These are phyloP conservation scores for Sebastes itinus DNA, from an alignment of 2,797 vertebrate genomes.

Conservation along the genomic window DNA sequence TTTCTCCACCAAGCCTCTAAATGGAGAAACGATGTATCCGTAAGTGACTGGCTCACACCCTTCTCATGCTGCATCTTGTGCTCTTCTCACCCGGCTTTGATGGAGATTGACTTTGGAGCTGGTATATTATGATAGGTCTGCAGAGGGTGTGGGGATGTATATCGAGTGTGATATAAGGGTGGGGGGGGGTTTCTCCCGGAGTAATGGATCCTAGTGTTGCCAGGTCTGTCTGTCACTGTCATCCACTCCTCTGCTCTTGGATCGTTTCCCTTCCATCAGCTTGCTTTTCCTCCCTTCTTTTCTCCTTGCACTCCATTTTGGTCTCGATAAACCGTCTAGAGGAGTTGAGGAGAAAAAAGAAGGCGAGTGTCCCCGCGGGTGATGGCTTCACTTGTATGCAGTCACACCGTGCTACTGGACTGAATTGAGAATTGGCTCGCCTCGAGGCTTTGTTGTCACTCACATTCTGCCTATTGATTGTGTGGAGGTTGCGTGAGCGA, in stretches of 20 bases:
- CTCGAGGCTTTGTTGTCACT: slow-evolving; percentile 63
- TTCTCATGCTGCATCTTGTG: slow-evolving; percentile 40
- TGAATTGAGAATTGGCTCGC: slow-evolving; percentile 53
- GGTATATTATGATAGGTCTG: slow-evolving; percentile 27
- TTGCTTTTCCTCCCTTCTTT: slow-evolving; percentile 25
- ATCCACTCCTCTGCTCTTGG: slow-evolving; percentile 51
- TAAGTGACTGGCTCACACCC: slow-evolving; percentile 40
- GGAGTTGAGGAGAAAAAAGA: slow-evolving; percentile 61
- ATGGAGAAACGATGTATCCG: slow-evolving; percentile 68
- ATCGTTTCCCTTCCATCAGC: slow-evolving; percentile 33
- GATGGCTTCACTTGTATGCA: slow-evolving; percentile 59
- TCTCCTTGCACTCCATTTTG: slow-evolving; percentile 30
- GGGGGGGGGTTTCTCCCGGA: slow-evolving; percentile 14
- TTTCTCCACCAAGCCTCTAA: slow-evolving; percentile 50
- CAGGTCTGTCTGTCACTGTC: slow-evolving; percentile 55
- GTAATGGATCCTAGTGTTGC: slow-evolving; percentile 46
- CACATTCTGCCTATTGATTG: slow-evolving; percentile 67
- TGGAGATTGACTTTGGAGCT: slow-evolving; percentile 49
- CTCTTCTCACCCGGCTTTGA: slow-evolving; percentile 53
- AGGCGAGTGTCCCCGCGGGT: slow-evolving; percentile 56
- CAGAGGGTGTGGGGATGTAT: slow-evolving; percentile 35
- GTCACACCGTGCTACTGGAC: slow-evolving; percentile 49
- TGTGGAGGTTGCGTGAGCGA: slow-evolving; percentile 41
- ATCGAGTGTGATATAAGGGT: slow-evolving; percentile 23
- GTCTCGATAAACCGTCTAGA: slow-evolving; percentile 14